Conservation (phyloP, 2,797 vertebrate species). For the Characodon lateralis region DNA sequence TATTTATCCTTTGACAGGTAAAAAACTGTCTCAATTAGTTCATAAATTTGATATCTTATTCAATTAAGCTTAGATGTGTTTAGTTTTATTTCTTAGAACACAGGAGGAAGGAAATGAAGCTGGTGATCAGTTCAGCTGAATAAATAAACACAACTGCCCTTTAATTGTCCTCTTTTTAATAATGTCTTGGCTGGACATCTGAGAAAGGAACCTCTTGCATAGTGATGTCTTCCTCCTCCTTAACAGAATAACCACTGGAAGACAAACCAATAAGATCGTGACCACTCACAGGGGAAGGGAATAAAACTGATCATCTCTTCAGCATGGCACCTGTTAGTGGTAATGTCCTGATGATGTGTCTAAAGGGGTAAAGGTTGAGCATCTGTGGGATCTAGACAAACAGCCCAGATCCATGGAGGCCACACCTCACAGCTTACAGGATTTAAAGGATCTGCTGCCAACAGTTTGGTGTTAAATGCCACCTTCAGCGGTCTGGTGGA, state of each 20-base stretch:
- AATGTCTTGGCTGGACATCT: constrained; percentile 37
- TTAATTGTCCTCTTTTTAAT: constrained; percentile 46
- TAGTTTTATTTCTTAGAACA: neutral
- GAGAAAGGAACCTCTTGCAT: constrained; percentile 32
- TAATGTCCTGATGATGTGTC: too few species aligned
- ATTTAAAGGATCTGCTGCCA: too few species aligned
- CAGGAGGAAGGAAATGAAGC: neutral
- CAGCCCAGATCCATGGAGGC: too few species aligned
- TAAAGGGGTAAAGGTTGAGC: too few species aligned
- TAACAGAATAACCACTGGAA: neutral
- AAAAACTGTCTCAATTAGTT: too few species aligned
- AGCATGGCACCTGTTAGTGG: neutral
- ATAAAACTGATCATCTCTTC: neutral
- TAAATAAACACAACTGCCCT: constrained; percentile 54
- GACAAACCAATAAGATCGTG: neutral
- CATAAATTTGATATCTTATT: neutral
- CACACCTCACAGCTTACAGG: too few species aligned
- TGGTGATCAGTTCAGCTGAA: constrained; percentile 37
- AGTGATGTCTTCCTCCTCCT: constrained; percentile 20
- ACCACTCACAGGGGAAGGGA: neutral
- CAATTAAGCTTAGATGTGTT: neutral
- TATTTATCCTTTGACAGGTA: too few species aligned
- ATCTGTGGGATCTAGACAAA: too few species aligned
- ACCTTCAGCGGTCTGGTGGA: too few species aligned
- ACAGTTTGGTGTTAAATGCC: too few species aligned